A percentile compares a stretch with the other conserved stretches of the same genome.
Conservation (phyloP, 1,140 invertebrate genomes). For the Popillia japonica region DNA sequence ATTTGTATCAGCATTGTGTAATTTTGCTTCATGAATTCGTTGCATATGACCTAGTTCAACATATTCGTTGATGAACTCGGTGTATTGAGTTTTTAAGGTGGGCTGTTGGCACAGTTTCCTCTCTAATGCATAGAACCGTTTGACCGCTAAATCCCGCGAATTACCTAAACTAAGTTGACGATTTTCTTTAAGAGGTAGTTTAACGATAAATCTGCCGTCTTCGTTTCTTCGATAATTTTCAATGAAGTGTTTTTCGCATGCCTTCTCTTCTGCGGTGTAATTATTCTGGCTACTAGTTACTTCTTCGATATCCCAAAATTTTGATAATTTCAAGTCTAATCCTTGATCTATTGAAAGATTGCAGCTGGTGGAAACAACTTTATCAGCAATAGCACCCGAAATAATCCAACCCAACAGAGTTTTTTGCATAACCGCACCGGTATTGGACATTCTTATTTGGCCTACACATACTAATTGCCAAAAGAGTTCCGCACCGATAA, state of each 20-base stretch:
- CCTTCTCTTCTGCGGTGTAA: not conserved
- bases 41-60: slow-evolving; percentile 45
- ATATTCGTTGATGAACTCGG: slow-evolving; percentile 45
- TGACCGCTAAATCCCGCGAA: slow-evolving; percentile 37
- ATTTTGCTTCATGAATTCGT: not conserved
- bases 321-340: not conserved
- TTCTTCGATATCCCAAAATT: slow-evolving; percentile 38
- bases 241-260: not conserved
- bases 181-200: not conserved
- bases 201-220: slow-evolving; percentile 4
- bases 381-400: not conserved
- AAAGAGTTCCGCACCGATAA: slow-evolving; percentile 19
- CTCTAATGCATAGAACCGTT: slow-evolving; percentile 43
- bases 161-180: slow-evolving; percentile 18
- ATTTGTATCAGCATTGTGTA: not conserved
- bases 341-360: not conserved
- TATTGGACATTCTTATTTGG: not conserved
- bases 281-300: not conserved
- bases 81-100: slow-evolving; percentile 39
- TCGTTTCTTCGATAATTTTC: not conserved
- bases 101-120: slow-evolving; percentile 37
- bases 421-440: not conserved
- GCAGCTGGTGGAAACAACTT: not conserved
- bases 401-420: slow-evolving; percentile 4
- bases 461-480: slow-evolving; percentile 44